Evolutionary conservation across 1,140 invertebrate species (phyloP), one percentile per base, ranked within the genome.

Genomic region (Nymphalis io): DNA sequence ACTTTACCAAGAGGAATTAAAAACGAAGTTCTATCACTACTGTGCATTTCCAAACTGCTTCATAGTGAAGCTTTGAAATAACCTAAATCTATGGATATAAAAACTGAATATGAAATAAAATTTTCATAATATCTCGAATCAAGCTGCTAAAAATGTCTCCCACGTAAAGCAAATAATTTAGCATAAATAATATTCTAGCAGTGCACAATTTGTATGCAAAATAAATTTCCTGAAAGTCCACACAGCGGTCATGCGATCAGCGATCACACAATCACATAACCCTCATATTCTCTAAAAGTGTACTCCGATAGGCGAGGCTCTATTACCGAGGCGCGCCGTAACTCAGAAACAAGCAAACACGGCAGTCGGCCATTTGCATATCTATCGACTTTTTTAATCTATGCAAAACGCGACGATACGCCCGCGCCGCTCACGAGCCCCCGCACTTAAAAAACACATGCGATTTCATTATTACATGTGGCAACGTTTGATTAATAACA

Each of bases 381-480:
- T 76, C 85, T 89, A 90, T 90, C 88, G 81, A 85, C 60, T 90
- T 90, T 90, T 90, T 90, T 88, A 88, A 90, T 90, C 88, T 90
- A 90, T 90, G 88, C 88, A 90, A 90, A 90, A 88, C 83, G 83
- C 79, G 81, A 83, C 87, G 87, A 90, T 88, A 87, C 81, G 83
- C 73, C 69, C 62, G 81, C 81, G 78, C 57, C 78, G 76, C 81
- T 79, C 84, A 82, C 81, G 80, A 82, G 79, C 61, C 62, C 70
- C 73, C 66, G 68, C 62, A 72, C 57, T 72, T 46, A 70, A 70
- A 66, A 73, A 84, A 82, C 80, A 84, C 80, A 84, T 86, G 80
- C 82, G 81, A 87, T 78, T 84, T 76, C 79, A 79, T 80, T 83
- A 82, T 81, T 65, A 82, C 77, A 60, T 69, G 62, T 64, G 67